Evolutionary conservation across 2,888 invertebrate species (phyloP), one percentile per base, ranked within the genome.

Genomic region (Watsonalla cultraria): DNA sequence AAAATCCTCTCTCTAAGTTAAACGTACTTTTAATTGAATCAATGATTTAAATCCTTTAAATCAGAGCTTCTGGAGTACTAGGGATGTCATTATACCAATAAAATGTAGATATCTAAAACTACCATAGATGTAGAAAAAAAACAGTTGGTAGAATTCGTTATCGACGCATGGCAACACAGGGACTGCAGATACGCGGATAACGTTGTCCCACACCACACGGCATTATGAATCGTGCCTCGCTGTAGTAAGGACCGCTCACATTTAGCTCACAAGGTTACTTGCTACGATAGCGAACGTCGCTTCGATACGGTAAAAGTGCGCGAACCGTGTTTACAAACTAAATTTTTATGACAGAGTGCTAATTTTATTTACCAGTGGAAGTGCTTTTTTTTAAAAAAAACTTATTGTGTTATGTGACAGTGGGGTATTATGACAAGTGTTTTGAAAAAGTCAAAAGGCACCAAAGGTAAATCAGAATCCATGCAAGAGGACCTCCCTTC

Each of bases 391-490:
- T 54, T 24, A 2, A 2, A 51, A 57, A 56, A 51, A 46, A 48
- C 55, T 46, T 61, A 52, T 74, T 78, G 80, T 87, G 86, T 84
- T 72, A 82, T 86, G 88, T 89, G 84, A 76, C 69, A 24, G 24
- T 24, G 24, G 64, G 14, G 13, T 37, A 70, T 76, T 78, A 90
- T 90, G 91, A 90, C 90, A 61, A 90, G 91, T 91, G 91, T 90
- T 65, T 81, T 90, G 65, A 91, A 91, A 74, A 90, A 90, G 73
- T 83, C 88, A 53, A 84, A 82, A 76, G 90, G 88, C 53, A 79
- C 83, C 56, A 90, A 90, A 77, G 89, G 89, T 58, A 91, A 90
- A 86, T 90, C 90, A 50, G 89, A 85, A 80, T 90, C 91, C 70
- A 90, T 90, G 91, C 91, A 90, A 77, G 91, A 91, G 66, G 91